Conservation (phyloP, 2,113 vertebrate species). For the Gobiocypris rarus region DNA sequence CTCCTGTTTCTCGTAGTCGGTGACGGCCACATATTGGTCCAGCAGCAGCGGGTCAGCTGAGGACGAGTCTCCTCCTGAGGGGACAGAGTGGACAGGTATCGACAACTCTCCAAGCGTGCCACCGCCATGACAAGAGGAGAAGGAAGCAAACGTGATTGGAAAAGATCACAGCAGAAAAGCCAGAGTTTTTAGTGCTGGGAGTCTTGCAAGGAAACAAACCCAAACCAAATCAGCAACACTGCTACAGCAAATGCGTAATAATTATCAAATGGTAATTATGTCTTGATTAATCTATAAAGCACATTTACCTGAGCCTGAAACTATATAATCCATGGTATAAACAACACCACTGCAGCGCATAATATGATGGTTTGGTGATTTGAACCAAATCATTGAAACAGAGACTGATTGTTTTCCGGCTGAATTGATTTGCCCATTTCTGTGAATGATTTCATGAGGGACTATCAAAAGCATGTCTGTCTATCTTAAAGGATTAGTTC, state of each 20-base stretch:
- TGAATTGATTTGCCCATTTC: background rate
- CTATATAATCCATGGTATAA: background rate
- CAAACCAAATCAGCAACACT: slow-evolving; percentile 31
- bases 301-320: background rate
- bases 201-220: slow-evolving; percentile 30
- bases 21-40: slow-evolving; percentile 96
- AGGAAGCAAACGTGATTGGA: slow-evolving; percentile 17
- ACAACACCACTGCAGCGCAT: background rate
- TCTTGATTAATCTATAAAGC: background rate
- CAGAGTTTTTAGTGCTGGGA: slow-evolving; percentile 21
- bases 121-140: background rate
- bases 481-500: background rate
- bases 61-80: slow-evolving; percentile 82
- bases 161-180: background rate
- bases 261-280: background rate
- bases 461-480: background rate
- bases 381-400: background rate
- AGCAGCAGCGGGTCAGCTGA: slow-evolving; percentile 87
- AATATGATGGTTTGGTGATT: background rate
- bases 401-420: background rate
- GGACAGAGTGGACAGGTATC: slow-evolving; percentile 38
- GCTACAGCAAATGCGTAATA: background rate
- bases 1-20: slow-evolving; percentile 96
- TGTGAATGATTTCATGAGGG: background rate
- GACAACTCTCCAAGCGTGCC: background rate